These are phyloP conservation scores for Microctonus brassicae DNA, from an alignment of 2,888 invertebrate species.

Conservation along the genomic window DNA sequence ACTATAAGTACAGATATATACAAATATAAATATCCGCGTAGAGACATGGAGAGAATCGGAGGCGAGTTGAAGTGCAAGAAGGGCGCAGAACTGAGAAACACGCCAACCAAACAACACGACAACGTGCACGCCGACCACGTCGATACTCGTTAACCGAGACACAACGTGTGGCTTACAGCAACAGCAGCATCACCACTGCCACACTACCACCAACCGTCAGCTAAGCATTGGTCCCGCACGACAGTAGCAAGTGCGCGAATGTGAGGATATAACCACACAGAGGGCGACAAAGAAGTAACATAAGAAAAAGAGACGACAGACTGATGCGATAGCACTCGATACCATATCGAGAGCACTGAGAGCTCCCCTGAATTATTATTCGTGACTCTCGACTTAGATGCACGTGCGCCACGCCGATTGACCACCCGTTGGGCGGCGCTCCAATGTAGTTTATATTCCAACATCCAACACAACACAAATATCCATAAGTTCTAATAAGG, in stretches of 20 bases:
- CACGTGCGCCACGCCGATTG: slow-evolving; percentile 47
- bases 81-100: slow-evolving; percentile 39
- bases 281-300: neutral
- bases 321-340: slow-evolving; percentile 38
- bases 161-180: slow-evolving; percentile 31
- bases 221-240: slow-evolving; percentile 18
- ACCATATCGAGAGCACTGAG: slow-evolving; percentile 45
- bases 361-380: slow-evolving; percentile 43
- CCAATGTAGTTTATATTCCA: slow-evolving; percentile 51
- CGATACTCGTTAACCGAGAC: slow-evolving; percentile 61
- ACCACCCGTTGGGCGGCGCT: slow-evolving; percentile 47
- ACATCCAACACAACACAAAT: slow-evolving; percentile 10
- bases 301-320: neutral
- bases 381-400: slow-evolving; percentile 44
- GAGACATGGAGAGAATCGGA: slow-evolving; percentile 21
- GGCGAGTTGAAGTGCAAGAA: slow-evolving; percentile 35
- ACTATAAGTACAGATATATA: slow-evolving; percentile 39
- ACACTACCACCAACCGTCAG: neutral
- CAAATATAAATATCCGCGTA: slow-evolving; percentile 42
- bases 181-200: neutral
- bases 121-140: slow-evolving; percentile 54
- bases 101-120: slow-evolving; percentile 54
- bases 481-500: neutral
- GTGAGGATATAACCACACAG: slow-evolving; percentile 19
- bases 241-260: slow-evolving; percentile 34